phyloP scores from a whole-genome alignment of 1,140 invertebrate species.

The Drosophila navojoa region DNA sequence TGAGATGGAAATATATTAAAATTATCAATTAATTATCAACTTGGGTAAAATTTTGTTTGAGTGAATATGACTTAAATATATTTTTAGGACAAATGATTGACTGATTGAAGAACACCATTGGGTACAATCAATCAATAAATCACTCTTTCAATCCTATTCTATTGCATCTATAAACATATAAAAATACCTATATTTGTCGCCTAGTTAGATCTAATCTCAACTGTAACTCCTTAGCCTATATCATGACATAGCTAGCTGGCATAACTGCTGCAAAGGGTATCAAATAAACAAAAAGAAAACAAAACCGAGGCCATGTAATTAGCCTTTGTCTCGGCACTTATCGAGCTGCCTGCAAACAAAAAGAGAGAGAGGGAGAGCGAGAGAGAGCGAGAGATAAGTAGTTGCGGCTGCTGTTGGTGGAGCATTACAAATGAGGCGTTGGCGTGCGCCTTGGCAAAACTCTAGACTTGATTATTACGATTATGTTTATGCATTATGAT shows the following conservation, averaged over 20 bases:
- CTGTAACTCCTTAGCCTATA: not conserved
- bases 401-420: conserved; percentile 28
- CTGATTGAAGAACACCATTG: too few relatives aligned
- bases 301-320: conserved; percentile 60
- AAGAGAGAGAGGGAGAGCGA: not conserved
- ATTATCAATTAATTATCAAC: not conserved
- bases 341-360: not conserved
- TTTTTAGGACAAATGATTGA: too few relatives aligned
- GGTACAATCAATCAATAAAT: too few relatives aligned
- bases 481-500: conserved; percentile 27
- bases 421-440: conserved; percentile 79
- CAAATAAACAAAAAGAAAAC: conserved; percentile 24
- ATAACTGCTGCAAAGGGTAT: conserved; percentile 1
- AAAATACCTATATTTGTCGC: too few relatives aligned
- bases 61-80: too few relatives aligned
- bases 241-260: not conserved
- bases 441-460: conserved; percentile 55
- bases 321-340: conserved; percentile 26
- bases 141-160: too few relatives aligned
- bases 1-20: not conserved
- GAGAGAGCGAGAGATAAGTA: not conserved
- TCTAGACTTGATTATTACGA: conserved; percentile 35
- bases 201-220: too few relatives aligned
- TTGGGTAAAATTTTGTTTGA: too few relatives aligned
- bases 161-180: too few relatives aligned